Conservation (phyloP, 2,113 vertebrate genomes). For the Blennius ocellaris region DNA sequence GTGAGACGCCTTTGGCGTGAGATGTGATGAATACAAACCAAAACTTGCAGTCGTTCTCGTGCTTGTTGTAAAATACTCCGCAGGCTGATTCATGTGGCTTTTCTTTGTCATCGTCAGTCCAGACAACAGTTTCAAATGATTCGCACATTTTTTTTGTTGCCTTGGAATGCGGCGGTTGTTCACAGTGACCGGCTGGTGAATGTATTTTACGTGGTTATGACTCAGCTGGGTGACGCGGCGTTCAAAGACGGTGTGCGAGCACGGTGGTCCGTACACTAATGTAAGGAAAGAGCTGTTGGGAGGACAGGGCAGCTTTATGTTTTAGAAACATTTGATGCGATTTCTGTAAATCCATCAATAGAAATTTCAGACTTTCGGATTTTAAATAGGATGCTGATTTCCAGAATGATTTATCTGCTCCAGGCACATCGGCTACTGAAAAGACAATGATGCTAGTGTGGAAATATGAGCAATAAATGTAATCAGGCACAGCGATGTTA, state of each 20-base stretch:
- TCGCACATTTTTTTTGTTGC: neutral
- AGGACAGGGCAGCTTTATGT: neutral
- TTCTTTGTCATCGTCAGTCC: conserved; percentile 3
- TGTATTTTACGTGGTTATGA: conserved; percentile 23
- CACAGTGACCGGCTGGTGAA: conserved; percentile 6
- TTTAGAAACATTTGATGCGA: too few relatives aligned
- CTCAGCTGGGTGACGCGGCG: conserved; percentile 15
- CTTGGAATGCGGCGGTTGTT: conserved; percentile 10
- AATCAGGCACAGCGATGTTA: too few relatives aligned
- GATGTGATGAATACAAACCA: neutral
- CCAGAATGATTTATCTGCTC: too few relatives aligned
- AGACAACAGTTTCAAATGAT: conserved; percentile 8
- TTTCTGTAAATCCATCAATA: too few relatives aligned
- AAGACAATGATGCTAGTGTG: too few relatives aligned
- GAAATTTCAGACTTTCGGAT: too few relatives aligned
- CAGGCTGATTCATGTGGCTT: neutral
- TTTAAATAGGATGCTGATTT: too few relatives aligned
- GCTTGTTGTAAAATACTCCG: neutral
- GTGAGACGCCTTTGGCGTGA: neutral
- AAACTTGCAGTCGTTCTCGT: too few relatives aligned
- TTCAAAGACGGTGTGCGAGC: neutral
- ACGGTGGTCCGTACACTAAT: conserved; percentile 2
- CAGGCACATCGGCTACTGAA: too few relatives aligned
- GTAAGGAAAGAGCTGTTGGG: neutral
- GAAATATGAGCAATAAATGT: too few relatives aligned